phyloP scores from a whole-genome alignment of 2,113 vertebrate genomes.

The Vulpes ferrilata region DNA sequence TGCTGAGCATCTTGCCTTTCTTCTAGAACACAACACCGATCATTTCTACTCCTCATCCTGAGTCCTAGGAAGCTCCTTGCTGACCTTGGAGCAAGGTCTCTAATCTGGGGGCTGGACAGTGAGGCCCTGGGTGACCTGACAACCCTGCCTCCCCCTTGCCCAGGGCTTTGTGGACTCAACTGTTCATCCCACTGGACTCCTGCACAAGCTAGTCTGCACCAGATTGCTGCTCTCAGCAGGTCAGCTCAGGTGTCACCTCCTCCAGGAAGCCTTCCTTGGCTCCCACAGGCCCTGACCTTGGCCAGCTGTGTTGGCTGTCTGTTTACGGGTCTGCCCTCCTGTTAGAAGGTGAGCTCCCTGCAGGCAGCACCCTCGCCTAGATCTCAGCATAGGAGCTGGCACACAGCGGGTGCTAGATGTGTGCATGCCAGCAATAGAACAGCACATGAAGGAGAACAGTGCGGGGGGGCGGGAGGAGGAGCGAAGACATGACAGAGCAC shows the following conservation, averaged over 20 bases:
- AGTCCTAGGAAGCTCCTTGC: background rate
- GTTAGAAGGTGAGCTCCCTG: rapidly evolving
- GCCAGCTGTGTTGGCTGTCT: background rate
- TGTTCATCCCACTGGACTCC: background rate
- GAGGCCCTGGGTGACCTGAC: background rate
- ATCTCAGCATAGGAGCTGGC: background rate
- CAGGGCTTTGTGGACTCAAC: background rate
- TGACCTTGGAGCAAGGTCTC: background rate
- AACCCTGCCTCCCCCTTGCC: rapidly evolving
- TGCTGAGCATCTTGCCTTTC: background rate
- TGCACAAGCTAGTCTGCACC: background rate
- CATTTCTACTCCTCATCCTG: background rate
- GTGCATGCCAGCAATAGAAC: rapidly evolving
- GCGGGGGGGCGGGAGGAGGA: background rate
- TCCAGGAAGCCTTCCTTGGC: slow-evolving; percentile 6
- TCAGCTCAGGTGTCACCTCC: background rate
- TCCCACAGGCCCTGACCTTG: background rate
- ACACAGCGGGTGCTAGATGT: rapidly evolving
- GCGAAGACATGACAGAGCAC: slow-evolving; percentile 82
- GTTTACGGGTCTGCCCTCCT: background rate
- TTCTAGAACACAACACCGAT: background rate
- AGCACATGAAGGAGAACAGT: background rate
- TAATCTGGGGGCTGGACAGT: background rate
- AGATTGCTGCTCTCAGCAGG: rapidly evolving
- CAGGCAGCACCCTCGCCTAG: background rate